Evolutionary conservation across 2,888 invertebrate species (phyloP), one percentile per base, ranked within the genome.

Genomic region (Geotrupes spiniger): DNA sequence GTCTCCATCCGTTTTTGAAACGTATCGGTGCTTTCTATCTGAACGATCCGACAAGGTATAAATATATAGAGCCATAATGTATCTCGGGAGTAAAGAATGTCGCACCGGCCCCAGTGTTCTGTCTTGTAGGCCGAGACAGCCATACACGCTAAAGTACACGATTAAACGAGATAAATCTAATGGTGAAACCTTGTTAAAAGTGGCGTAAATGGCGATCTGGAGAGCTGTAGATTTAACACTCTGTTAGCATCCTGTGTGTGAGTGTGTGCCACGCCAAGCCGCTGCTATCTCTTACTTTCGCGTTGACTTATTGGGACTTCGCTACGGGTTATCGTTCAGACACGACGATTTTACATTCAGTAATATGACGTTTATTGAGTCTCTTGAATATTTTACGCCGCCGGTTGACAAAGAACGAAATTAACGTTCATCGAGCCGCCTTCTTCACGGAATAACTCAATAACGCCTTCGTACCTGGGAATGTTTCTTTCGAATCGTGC

Each of bases 81-180:
- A 68, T 65, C 61, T 57, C 56, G 42, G 55, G 45, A 52, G 53
- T 64, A 62, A 64, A 60, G 63, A 64, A 65, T 63, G 63, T 61
- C 60, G 54, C 45, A 52, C 49, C 51, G 51, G 52, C 60, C 57
- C 49, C 57, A 48, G 53, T 52, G 52, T 58, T 50, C 46, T 41
- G 65, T 61, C 64, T 66, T 68, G 67, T 67, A 65, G 64, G 59
- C 62, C 57, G 57, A 61, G 71, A 71, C 71, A 71, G 68, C 67
- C 63, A 64, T 65, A 71, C 70, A 71, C 61, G 66, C 65, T 63
- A 61, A 64, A 61, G 69, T 71, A 71, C 72, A 72, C 69, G 72
- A 73, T 71, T 68, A 67, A 67, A 59, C 61, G 60, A 70, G 73
- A 73, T 73, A 73, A 72, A 73, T 73, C 72, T 73, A 73, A 72